phyloP scores from a whole-genome alignment of 2,797 vertebrate species.

The Spinus pinus region DNA sequence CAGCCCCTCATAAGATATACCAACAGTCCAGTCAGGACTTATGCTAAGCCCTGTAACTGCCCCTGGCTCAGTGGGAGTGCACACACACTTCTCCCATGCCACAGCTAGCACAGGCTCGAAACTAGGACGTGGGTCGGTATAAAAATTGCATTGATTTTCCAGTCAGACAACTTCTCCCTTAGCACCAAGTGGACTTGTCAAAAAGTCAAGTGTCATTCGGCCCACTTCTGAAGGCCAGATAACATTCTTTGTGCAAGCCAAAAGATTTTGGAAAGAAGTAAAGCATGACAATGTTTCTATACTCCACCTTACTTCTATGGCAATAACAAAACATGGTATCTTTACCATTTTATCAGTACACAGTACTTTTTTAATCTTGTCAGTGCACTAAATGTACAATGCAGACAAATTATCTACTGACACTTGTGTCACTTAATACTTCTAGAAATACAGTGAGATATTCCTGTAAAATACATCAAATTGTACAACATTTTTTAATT shows the following conservation, averaged over 20 bases:
- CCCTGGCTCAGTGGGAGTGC: neutral
- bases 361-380: neutral
- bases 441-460: neutral
- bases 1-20: neutral
- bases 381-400: neutral
- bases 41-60: accelerated
- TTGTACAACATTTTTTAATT: neutral
- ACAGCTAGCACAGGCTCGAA: neutral
- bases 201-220: neutral
- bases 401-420: neutral
- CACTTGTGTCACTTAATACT: neutral
- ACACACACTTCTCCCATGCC: neutral
- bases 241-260: neutral
- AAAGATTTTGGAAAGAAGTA: neutral
- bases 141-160: neutral
- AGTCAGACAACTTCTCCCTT: neutral
- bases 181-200: neutral
- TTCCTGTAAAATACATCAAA: neutral
- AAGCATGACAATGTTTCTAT: neutral
- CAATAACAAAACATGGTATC: neutral
- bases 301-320: neutral
- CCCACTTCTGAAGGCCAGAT: neutral
- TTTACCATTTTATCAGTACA: neutral
- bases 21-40: neutral
- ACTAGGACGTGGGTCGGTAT: accelerated